Conservation (phyloP, 2,888 invertebrate species). For the Nephrotoma guestfalica region DNA sequence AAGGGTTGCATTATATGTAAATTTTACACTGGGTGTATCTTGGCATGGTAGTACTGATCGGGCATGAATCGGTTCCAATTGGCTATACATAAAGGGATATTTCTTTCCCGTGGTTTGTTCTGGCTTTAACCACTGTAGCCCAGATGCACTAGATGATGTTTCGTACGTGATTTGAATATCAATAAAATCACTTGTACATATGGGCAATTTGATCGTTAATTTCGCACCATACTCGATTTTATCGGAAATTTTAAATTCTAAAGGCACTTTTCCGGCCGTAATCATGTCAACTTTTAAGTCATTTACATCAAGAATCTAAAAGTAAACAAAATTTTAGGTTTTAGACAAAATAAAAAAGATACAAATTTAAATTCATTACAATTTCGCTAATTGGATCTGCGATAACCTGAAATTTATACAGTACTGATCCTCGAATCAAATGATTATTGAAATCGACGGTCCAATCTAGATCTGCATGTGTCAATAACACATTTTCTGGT, state of each 20-base stretch:
- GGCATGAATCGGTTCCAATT: slow-evolving; percentile 79
- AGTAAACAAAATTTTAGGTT: neutral
- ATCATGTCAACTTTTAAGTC: slow-evolving; percentile 51
- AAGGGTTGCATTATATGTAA: slow-evolving; percentile 62
- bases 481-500: slow-evolving; percentile 53
- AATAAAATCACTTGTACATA: slow-evolving; percentile 31
- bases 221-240: slow-evolving; percentile 61
- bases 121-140: slow-evolving; percentile 77
- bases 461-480: slow-evolving; percentile 47
- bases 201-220: slow-evolving; percentile 52
- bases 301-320: slow-evolving; percentile 61
- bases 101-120: slow-evolving; percentile 77
- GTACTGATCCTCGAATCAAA: slow-evolving; percentile 49
- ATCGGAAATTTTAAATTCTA: slow-evolving; percentile 46
- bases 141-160: slow-evolving; percentile 64
- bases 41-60: slow-evolving; percentile 84
- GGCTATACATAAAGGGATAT: slow-evolving; percentile 74
- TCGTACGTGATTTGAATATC: slow-evolving; percentile 49
- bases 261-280: slow-evolving; percentile 30
- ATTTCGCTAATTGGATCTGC: slow-evolving; percentile 38
- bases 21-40: slow-evolving; percentile 82
- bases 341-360: neutral
- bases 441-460: slow-evolving; percentile 56
- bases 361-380: slow-evolving; percentile 29
- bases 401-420: slow-evolving; percentile 43